phyloP scores from a whole-genome alignment of 2,113 vertebrate species.

The Leptobrachium ailaonicum region DNA sequence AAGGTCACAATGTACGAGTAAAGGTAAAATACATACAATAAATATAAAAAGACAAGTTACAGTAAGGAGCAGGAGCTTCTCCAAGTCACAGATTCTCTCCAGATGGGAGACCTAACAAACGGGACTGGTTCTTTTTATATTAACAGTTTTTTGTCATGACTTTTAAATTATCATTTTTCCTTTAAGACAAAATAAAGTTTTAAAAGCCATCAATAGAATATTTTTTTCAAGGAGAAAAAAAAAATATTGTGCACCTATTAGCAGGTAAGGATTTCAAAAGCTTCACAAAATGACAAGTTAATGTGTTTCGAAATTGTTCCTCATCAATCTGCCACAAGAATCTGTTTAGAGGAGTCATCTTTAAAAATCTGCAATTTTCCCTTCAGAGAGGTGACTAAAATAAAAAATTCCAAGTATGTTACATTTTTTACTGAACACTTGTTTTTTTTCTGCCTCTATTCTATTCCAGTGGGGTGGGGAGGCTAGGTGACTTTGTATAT shows the following conservation, averaged over 20 bases:
- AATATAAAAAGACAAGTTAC: too few species aligned
- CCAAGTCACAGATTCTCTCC: too few species aligned
- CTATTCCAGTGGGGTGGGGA: background rate
- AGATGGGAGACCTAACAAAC: too few species aligned
- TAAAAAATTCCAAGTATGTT: conserved; percentile 9
- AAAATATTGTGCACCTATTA: conserved; percentile 4
- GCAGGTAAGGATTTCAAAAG: conserved; percentile 11
- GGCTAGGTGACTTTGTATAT: background rate
- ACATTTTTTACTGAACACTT: conserved; percentile 8
- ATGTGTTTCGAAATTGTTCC: conserved; percentile 27
- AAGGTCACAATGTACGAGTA: too few species aligned
- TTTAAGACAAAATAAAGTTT: too few species aligned
- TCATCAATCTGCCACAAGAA: conserved; percentile 28
- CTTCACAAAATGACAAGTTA: conserved; percentile 36
- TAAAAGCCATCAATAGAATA: too few species aligned
- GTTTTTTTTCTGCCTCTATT: background rate
- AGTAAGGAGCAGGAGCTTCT: too few species aligned
- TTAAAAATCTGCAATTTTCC: conserved; percentile 27
- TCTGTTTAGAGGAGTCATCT: conserved; percentile 10
- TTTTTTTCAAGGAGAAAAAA: too few species aligned
- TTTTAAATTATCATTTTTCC: too few species aligned
- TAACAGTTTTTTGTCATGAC: too few species aligned
- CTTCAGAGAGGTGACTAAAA: conserved; percentile 14
- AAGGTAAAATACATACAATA: too few species aligned
- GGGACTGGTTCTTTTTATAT: too few species aligned